Evolutionary conservation across 2,888 invertebrate species (phyloP).

Genomic region (Caenorhabditis drosophilae): DNA sequence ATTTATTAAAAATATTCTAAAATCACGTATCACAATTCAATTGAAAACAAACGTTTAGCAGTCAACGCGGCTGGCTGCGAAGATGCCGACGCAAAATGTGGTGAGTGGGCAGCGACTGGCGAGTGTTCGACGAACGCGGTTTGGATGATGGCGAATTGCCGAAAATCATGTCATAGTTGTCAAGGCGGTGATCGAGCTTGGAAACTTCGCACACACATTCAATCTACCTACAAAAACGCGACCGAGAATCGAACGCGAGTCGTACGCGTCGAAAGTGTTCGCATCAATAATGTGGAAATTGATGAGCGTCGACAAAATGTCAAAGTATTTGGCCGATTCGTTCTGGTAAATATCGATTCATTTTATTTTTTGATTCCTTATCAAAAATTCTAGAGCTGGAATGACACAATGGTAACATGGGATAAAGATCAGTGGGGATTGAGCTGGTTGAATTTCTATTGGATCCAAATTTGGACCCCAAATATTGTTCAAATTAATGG

Average conservation of each 20-base stretch:
- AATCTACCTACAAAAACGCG: conserved; percentile 59
- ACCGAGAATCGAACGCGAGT: conserved; percentile 47
- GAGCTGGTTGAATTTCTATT: conserved; percentile 70
- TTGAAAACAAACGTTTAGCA: conserved; percentile 1
- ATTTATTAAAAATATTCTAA: neutral
- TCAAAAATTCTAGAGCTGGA: too few relatives aligned
- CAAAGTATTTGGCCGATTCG: conserved; percentile 64
- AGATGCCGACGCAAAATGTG: conserved; percentile 67
- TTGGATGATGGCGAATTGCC: conserved; percentile 70
- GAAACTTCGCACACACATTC: conserved; percentile 64
- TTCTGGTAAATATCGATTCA: too few relatives aligned
- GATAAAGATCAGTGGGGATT: conserved; percentile 69
- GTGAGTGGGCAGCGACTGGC: conserved; percentile 67
- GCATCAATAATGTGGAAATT: conserved; percentile 65
- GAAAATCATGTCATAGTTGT: conserved; percentile 68
- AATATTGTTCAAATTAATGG: conserved; percentile 65
- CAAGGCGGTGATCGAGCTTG: conserved; percentile 69
- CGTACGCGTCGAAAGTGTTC: conserved; percentile 66
- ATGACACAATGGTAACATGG: conserved; percentile 67
- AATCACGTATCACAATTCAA: neutral
- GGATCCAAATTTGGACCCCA: conserved; percentile 69
- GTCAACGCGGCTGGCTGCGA: conserved; percentile 51
- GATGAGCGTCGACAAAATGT: conserved; percentile 65
- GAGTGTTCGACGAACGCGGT: conserved; percentile 69
- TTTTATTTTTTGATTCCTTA: too few relatives aligned